phyloP scores from a whole-genome alignment of 2,888 invertebrate species.

The Crocallis elinguaria region DNA sequence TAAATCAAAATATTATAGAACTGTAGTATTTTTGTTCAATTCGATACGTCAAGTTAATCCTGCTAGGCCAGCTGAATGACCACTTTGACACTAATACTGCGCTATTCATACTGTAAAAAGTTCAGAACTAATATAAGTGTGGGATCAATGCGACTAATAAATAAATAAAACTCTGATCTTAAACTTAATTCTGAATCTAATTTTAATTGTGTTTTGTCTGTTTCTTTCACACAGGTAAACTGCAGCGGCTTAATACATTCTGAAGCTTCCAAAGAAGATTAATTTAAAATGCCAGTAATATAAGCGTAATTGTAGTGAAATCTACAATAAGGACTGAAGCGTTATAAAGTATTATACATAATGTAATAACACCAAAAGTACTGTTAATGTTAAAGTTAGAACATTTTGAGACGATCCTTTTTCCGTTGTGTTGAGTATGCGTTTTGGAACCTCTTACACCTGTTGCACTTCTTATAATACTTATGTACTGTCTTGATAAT shows the following conservation, averaged over 20 bases:
- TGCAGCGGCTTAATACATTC: conserved; percentile 32
- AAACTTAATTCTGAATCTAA: too few relatives aligned
- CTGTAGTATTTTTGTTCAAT: too few relatives aligned
- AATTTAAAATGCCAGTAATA: conserved; percentile 32
- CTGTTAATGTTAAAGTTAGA: conserved; percentile 32
- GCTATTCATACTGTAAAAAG: background rate
- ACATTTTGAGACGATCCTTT: conserved; percentile 35
- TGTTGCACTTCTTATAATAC: conserved; percentile 26
- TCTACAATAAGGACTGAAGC: conserved; percentile 33
- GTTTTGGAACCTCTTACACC: conserved; percentile 33
- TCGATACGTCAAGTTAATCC: background rate
- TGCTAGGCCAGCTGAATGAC: too few relatives aligned
- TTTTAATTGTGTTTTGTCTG: too few relatives aligned
- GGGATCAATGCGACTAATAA: background rate
- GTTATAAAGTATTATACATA: conserved; percentile 31
- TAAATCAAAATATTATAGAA: too few relatives aligned
- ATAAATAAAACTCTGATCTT: background rate
- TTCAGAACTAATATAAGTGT: background rate
- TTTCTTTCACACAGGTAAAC: conserved; percentile 26
- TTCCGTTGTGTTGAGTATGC: conserved; percentile 25
- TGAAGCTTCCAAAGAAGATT: conserved; percentile 42
- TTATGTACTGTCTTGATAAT: background rate
- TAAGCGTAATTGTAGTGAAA: conserved; percentile 28
- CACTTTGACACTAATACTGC: background rate
- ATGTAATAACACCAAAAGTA: conserved; percentile 43